These are phyloP conservation scores for Ditylenchus dipsaci DNA, from an alignment of 1,140 invertebrate species.

Conservation along the genomic window DNA sequence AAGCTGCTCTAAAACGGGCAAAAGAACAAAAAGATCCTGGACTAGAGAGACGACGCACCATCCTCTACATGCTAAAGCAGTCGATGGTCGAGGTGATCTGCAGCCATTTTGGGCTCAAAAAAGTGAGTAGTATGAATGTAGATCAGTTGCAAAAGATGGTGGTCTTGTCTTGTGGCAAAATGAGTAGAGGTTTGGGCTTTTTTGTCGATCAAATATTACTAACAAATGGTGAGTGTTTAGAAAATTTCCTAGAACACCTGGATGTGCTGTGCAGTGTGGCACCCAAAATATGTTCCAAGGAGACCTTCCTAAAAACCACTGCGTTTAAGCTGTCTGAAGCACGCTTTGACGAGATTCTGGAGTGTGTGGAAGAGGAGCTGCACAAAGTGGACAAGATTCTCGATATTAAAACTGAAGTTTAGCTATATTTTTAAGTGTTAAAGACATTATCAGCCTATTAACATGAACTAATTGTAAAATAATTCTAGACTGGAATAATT, in stretches of 20 bases:
- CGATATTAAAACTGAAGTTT: neutral
- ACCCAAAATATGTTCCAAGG: neutral
- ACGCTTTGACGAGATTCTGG: neutral
- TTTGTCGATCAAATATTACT: neutral
- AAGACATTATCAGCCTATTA: no score
- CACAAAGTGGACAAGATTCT: neutral
- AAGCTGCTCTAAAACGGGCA: neutral
- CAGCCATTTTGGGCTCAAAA: neutral
- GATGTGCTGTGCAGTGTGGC: constrained; percentile 6
- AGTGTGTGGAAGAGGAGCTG: constrained; percentile 2
- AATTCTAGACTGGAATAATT: no score
- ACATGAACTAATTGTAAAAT: no score
- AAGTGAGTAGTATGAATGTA: constrained; percentile 5
- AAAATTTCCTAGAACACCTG: neutral
- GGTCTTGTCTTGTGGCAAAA: neutral
- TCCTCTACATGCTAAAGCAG: neutral
- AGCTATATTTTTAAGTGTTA: no score
- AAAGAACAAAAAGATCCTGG: neutral
- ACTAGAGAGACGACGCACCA: neutral
- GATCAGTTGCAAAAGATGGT: neutral
- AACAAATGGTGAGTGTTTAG: neutral
- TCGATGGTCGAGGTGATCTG: constrained; percentile 10
- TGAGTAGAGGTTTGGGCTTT: neutral
- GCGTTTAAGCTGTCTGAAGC: neutral
- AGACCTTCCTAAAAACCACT: neutral